Evolutionary conservation across 2,797 vertebrate genomes (phyloP), one percentile per base, ranked within the genome.

Genomic region (Parauchenoglanis ngamensis): DNA sequence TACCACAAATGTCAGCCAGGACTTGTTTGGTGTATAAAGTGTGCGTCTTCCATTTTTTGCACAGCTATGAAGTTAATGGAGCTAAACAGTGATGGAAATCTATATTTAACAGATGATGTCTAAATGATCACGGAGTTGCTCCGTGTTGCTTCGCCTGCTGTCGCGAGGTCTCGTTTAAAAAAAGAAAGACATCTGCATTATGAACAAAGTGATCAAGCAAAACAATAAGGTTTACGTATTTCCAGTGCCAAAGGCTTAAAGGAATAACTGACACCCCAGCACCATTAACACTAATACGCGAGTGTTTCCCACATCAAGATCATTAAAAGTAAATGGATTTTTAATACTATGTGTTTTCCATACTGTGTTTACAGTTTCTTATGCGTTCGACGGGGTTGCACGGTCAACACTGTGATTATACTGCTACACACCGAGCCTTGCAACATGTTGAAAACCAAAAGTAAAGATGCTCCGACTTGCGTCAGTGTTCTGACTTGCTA

Each of bases 21-120:
- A 75, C 5, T 1, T 52, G 23, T 76, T 28, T n/a, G 49, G 46
- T 2, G 28, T 59, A 19, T 80, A 56, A 79, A 56, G 4, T 35
- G 7, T 23, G 25, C 2, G 0, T 40, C 31, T 78, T 52, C 25
- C 49, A 54, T 49, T 57, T 78, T 57, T 35, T 35, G 31, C 31
- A 17, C 52, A 56, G 52, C 21, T 40, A 13, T 80, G 35, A n/a
- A 46, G 35, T 61, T 61, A 80, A 80, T 61, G 57, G 12, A 1
- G 35, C 78, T 80, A 80, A 63, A 81, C 63, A n/a, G 78, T 81
- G 52, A 67, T 67, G 40, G 23, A 82, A 65, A 25, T 82, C 79
- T 82, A 65, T 65, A 82, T 49, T 82, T 83, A 65, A 49, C 61
- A 65, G 79, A 49, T 21, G 44, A 65, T 82, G 17, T 31, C 7